phyloP scores from a whole-genome alignment of 2,113 vertebrate genomes.

The Oncorhynchus keta region DNA sequence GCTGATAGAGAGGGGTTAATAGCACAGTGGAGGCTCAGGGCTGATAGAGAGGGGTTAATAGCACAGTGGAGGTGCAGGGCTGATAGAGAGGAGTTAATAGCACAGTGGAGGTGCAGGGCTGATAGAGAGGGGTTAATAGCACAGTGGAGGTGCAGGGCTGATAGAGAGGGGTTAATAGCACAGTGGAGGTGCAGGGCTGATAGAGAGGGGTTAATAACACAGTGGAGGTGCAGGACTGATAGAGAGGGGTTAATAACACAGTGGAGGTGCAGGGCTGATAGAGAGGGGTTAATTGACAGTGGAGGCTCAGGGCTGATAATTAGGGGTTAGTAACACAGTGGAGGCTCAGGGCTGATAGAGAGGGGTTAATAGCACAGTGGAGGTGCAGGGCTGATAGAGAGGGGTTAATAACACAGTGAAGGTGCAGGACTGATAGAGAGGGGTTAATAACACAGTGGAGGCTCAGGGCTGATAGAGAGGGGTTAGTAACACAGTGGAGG shows the following conservation, averaged over 20 bases:
- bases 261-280: background rate
- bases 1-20: conserved; percentile 86
- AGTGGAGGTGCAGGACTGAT: conserved; percentile 82
- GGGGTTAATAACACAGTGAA: too few relatives aligned
- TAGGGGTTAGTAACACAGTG: conserved; percentile 48
- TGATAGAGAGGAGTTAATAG: conserved; percentile 87
- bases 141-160: conserved; percentile 79
- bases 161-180: conserved; percentile 87
- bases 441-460: too few relatives aligned
- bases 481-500: too few relatives aligned
- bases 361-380: conserved; percentile 89
- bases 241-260: too few relatives aligned
- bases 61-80: conserved; percentile 80
- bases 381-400: conserved; percentile 69
- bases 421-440: too few relatives aligned
- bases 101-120: conserved; percentile 81
- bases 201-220: conserved; percentile 75
- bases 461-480: too few relatives aligned
- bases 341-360: conserved; percentile 77
- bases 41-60: conserved; percentile 87
- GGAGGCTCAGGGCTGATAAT: conserved; percentile 74
- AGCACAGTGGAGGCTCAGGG: conserved; percentile 80
- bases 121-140: conserved; percentile 86
- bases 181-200: conserved; percentile 78
- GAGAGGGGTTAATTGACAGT: conserved; percentile 82